A percentile compares a stretch with the other conserved stretches of the same genome.
Conservation (phyloP, 1,140 invertebrate species). For the Trinorchestia longiramus region DNA sequence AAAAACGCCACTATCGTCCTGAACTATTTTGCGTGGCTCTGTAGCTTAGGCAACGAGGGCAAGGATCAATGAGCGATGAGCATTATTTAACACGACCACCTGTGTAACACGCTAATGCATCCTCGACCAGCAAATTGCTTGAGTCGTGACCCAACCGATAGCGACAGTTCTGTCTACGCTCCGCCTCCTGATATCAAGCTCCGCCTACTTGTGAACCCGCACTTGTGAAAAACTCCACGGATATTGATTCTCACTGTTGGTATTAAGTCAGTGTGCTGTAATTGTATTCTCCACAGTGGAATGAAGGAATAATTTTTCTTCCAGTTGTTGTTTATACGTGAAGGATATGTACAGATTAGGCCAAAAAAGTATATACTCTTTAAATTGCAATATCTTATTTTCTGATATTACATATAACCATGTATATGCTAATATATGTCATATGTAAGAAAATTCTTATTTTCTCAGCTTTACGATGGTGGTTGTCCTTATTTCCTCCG, state of each 20-base stretch:
- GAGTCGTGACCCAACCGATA: conserved; percentile 25
- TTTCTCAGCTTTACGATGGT: too few species aligned
- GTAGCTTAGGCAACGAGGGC: conserved; percentile 51
- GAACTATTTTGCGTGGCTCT: neutral
- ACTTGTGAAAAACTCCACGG: neutral
- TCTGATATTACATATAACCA: too few species aligned
- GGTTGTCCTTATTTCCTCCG: too few species aligned
- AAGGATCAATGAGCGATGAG: conserved; percentile 52
- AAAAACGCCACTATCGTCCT: neutral
- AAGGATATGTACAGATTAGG: neutral
- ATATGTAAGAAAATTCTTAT: too few species aligned
- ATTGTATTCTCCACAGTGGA: neutral
- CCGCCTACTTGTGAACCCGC: neutral
- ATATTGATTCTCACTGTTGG: neutral
- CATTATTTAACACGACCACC: conserved; percentile 50
- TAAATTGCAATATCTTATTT: too few species aligned
- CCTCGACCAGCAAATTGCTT: neutral
- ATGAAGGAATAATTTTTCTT: neutral
- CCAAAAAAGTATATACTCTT: too few species aligned
- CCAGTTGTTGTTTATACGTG: neutral
- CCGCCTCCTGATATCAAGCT: neutral
- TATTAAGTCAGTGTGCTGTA: neutral
- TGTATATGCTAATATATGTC: too few species aligned
- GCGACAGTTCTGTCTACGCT: neutral
- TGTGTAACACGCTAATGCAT: conserved; percentile 54